Percentiles rank a stretch among this genome's conserved stretches.
These are phyloP conservation scores for Rhagoletis pomonella DNA, from an alignment of 1,140 invertebrate species.

Conservation along the genomic window DNA sequence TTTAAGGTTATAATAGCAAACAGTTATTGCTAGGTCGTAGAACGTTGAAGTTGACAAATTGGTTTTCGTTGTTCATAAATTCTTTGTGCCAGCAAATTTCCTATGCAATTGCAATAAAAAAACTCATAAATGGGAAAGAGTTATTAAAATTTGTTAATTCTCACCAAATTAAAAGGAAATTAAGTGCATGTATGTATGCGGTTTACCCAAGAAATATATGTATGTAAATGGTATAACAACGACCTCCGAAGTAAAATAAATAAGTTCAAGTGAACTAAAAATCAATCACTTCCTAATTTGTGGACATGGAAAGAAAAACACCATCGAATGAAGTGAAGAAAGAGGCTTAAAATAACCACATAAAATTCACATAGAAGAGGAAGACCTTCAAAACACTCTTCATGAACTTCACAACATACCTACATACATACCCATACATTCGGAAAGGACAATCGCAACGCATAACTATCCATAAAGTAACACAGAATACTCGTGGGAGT, in stretches of 20 bases:
- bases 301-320: background rate
- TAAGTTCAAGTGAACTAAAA: background rate
- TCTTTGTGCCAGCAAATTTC: too few relatives aligned
- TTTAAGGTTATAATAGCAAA: background rate
- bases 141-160: background rate
- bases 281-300: slow-evolving; percentile 36
- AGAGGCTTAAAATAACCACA: background rate
- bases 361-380: background rate
- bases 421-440: slow-evolving; percentile 1
- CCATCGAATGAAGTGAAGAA: slow-evolving; percentile 2
- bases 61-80: background rate
- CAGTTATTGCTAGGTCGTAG: slow-evolving; percentile 15
- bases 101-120: background rate
- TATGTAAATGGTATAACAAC: background rate
- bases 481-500: background rate
- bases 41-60: slow-evolving; percentile 27
- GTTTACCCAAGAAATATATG: too few relatives aligned
- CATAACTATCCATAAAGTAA: background rate
- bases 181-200: background rate
- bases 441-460: background rate
- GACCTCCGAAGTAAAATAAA: background rate
- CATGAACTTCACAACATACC: slow-evolving; percentile 13
- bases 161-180: background rate
- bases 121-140: background rate
- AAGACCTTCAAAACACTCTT: slow-evolving; percentile 14